These are phyloP conservation scores for Protosalanx chinensis DNA, from an alignment of 2,797 vertebrate genomes.

Conservation along the genomic window DNA sequence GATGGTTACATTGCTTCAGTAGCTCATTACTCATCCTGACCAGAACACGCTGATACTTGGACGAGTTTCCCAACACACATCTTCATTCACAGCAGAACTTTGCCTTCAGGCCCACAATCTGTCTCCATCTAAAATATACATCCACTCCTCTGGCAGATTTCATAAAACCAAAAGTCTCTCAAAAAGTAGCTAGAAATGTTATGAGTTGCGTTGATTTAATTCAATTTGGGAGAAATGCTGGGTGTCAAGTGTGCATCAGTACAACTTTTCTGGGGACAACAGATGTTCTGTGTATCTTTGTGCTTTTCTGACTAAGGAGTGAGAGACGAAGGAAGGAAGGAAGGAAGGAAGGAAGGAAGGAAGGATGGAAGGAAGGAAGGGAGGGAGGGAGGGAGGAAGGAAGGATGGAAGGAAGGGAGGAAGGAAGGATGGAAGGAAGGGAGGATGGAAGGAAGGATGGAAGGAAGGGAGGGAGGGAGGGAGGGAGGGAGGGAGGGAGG, in stretches of 20 bases:
- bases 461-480: no score
- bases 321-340: neutral
- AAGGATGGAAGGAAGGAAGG: no score
- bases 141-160: constrained; percentile 38
- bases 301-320: constrained; percentile 32
- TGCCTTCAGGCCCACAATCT: constrained; percentile 9
- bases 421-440: no score
- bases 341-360: no score
- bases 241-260: constrained; percentile 1
- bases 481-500: neutral
- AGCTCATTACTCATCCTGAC: neutral
- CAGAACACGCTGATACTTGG: constrained; percentile 44
- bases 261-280: constrained; percentile 30
- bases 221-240: constrained; percentile 59
- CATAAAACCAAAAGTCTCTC: constrained; percentile 29
- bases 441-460: no score
- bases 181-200: constrained; percentile 33
- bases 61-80: constrained; percentile 22
- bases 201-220: constrained; percentile 58
- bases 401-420: no score
- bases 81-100: constrained; percentile 11
- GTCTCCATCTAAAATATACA: constrained; percentile 49
- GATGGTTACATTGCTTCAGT: neutral
- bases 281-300: neutral
- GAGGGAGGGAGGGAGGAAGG: no score